Evolutionary conservation across 2,113 vertebrate genomes (phyloP).

Genomic region (Eptesicus fuscus): DNA sequence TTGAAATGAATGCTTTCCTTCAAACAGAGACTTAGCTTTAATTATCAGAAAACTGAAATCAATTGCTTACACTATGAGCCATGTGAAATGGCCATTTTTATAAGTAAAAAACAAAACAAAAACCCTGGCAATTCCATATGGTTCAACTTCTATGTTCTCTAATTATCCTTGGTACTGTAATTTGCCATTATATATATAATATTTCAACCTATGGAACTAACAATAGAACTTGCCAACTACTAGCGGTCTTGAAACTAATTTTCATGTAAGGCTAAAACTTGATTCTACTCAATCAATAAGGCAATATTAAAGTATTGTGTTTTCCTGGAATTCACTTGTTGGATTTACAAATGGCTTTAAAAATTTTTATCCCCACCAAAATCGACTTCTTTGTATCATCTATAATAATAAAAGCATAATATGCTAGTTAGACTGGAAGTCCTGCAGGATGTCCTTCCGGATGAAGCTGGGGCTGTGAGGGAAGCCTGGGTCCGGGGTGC

Average conservation of each 20-base stretch:
- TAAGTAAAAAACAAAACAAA: background rate
- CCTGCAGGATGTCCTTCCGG: too few species aligned
- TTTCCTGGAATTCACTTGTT: background rate
- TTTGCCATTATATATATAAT: background rate
- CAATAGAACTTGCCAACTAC: background rate
- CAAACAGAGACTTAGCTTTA: background rate
- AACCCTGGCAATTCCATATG: background rate
- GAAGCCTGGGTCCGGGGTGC: too few species aligned
- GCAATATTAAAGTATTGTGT: background rate
- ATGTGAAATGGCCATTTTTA: background rate
- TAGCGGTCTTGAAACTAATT: background rate
- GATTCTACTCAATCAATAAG: background rate
- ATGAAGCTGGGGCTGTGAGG: too few species aligned
- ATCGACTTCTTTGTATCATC: background rate
- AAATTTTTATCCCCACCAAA: background rate
- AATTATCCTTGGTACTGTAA: background rate
- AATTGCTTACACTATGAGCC: background rate
- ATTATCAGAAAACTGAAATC: background rate
- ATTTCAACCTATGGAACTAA: background rate
- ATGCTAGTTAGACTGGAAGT: too few species aligned
- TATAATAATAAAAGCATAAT: too few species aligned
- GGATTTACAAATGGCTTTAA: background rate
- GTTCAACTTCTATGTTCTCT: background rate
- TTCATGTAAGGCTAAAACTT: background rate
- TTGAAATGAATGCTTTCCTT: background rate